Conservation (phyloP, 2,888 invertebrate genomes). For the Caenorhabditis sinica region DNA sequence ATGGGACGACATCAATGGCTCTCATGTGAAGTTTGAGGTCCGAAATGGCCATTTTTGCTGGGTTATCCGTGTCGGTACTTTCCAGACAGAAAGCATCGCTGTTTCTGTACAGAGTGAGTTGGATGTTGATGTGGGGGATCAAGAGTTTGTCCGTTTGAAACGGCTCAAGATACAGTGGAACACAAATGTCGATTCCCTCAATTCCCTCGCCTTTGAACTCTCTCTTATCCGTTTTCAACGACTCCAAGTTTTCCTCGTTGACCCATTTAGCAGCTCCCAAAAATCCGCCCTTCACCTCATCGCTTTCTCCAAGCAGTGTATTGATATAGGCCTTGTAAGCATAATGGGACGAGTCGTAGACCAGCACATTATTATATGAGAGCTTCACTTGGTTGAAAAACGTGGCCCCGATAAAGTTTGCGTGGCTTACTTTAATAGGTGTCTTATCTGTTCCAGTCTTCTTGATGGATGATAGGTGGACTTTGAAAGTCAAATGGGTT, state of each 20-base stretch:
- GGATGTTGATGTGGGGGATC: slow-evolving; percentile 42
- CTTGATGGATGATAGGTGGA: slow-evolving; percentile 15
- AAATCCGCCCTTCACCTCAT: neutral
- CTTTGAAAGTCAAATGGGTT: slow-evolving; percentile 10
- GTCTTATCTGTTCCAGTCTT: neutral
- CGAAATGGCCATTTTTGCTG: slow-evolving; percentile 1
- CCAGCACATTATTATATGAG: slow-evolving; percentile 13
- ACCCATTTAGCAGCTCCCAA: slow-evolving; percentile 30
- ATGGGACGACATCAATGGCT: slow-evolving; percentile 24
- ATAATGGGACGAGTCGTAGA: slow-evolving; percentile 34
- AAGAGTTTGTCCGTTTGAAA: slow-evolving; percentile 28
- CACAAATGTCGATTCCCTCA: neutral
- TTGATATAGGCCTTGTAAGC: slow-evolving; percentile 28
- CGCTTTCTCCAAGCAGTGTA: slow-evolving; percentile 19
- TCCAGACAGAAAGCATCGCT: slow-evolving; percentile 11
- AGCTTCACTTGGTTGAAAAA: slow-evolving; percentile 35
- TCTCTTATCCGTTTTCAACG: no score
- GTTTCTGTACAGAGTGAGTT: slow-evolving; percentile 24
- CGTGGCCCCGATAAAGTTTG: slow-evolving; percentile 16
- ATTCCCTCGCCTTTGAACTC: no score
- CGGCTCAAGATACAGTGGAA: slow-evolving; percentile 16
- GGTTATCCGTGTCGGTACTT: neutral
- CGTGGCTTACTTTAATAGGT: no score
- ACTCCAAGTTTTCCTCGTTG: neutral
- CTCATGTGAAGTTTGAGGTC: slow-evolving; percentile 39